Conservation (phyloP, 2,888 invertebrate genomes). For the Myathropa florea region DNA sequence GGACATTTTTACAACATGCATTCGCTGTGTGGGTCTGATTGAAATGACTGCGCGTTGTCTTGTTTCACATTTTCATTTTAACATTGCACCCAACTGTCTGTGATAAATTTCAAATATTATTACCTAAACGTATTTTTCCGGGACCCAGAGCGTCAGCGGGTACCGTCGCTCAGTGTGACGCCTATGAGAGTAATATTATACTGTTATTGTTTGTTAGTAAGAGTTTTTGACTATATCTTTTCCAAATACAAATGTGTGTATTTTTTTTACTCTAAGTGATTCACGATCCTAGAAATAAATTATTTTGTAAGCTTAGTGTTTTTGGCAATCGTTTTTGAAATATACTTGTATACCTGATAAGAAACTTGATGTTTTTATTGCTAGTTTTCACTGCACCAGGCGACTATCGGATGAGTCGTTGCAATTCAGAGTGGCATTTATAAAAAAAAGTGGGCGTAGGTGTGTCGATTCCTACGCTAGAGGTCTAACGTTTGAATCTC, state of each 20-base stretch:
- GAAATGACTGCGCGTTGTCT: slow-evolving; percentile 1
- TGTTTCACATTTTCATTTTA: slow-evolving; percentile 30
- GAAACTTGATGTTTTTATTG: not conserved
- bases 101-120: slow-evolving; percentile 71
- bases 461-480: no score
- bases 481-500: no score
- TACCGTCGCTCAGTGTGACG: not conserved
- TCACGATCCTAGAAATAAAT: slow-evolving; percentile 33
- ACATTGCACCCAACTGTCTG: slow-evolving; percentile 71
- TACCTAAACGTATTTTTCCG: slow-evolving; percentile 52
- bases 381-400: not conserved
- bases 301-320: slow-evolving; percentile 38
- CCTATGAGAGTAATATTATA: not conserved
- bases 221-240: not conserved
- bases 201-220: not conserved
- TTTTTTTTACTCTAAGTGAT: slow-evolving; percentile 31
- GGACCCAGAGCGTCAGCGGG: not conserved
- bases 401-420: no score
- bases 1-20: slow-evolving; percentile 28
- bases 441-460: no score
- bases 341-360: not conserved
- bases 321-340: slow-evolving; percentile 2
- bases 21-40: slow-evolving; percentile 25
- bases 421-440: no score
- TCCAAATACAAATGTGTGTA: not conserved